These are phyloP conservation scores for Vidua chalybeata DNA, from an alignment of 2,113 vertebrate genomes.

Conservation along the genomic window DNA sequence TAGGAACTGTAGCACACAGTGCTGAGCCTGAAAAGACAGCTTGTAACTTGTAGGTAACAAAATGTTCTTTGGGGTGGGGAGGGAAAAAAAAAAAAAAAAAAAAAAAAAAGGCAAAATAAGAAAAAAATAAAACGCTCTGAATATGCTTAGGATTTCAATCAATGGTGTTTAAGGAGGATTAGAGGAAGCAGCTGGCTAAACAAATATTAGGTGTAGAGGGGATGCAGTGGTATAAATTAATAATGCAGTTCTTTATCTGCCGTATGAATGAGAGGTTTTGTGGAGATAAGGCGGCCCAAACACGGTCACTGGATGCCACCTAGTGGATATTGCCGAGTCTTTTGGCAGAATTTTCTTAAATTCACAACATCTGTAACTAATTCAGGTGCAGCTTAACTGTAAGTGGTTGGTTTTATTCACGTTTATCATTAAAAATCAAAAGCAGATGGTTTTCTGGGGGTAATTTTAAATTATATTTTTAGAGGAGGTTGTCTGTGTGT, in stretches of 20 bases:
- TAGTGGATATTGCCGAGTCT: constrained; percentile 57
- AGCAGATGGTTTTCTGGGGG: fast-evolving
- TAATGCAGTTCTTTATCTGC: constrained; percentile 83
- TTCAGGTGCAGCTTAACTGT: background rate
- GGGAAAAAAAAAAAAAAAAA: background rate
- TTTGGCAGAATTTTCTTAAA: background rate
- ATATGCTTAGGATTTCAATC: constrained; percentile 76
- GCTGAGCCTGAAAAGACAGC: constrained; percentile 67
- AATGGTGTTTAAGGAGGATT: constrained; percentile 75
- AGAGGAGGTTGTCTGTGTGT: background rate
- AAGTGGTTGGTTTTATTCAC: background rate
- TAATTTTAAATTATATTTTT: background rate
- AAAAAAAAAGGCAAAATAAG: background rate
- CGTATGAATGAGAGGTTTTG: constrained; percentile 76
- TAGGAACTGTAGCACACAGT: constrained; percentile 57
- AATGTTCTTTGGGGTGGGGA: constrained; percentile 69
- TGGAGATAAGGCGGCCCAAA: constrained; percentile 35
- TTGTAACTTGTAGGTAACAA: constrained; percentile 75
- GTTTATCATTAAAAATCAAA: background rate
- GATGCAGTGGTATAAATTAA: constrained; percentile 81
- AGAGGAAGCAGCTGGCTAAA: constrained; percentile 86
- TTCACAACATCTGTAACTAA: background rate
- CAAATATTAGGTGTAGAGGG: constrained; percentile 80
- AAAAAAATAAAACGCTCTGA: constrained; percentile 15
- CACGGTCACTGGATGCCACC: constrained; percentile 70